Evolutionary conservation across 2,888 invertebrate species (phyloP), one percentile per base, ranked within the genome.

Genomic region (Acleris cristana): DNA sequence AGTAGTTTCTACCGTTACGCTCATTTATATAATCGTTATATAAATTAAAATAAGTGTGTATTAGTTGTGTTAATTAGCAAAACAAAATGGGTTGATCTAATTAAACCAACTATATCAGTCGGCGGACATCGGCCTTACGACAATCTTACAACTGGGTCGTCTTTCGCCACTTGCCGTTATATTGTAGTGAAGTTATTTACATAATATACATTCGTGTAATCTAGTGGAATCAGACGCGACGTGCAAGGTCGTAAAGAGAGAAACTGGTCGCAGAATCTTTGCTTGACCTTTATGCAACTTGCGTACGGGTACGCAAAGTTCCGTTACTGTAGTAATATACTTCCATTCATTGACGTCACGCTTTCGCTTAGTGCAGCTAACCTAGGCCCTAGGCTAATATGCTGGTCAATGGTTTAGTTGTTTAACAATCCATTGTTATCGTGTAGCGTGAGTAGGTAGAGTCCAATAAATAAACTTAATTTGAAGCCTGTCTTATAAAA

Each of bases 231-330:
- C 65, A 56, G 57, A 61, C 65, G 57, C 56, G 45, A 61, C 69
- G 73, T 72, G 58, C 76, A 71, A 76, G 76, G 77, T 56, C 76
- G 68, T 67, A 59, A 55, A 67, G 70, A 74, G 76, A 65, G 73
- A 74, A 77, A 76, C 74, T 74, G 73, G 71, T 62, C 55, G 26
- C 61, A 19, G 55, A 55, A 26, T 26, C 45, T 58, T 48, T n/a
- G 57, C 8, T 23, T 40, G 55, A 51, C 60, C 49, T 61, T 57
- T 66, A 62, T 62, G 60, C 61, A 65, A 66, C 56, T 44, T 53
- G 61, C 65, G 49, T 59, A 54, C 49, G 30, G 21, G 34, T 18
- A 26, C 19, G 44, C 48, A 18, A 12, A 34, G 34, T 14, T 40
- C 40, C 40, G 40, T 40, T 34, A 34, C 34, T 40, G 34, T 12